A percentile compares a stretch with the other conserved stretches of the same genome.
phyloP scores from a whole-genome alignment of 2,113 vertebrate species.

The Crypturellus undulatus region DNA sequence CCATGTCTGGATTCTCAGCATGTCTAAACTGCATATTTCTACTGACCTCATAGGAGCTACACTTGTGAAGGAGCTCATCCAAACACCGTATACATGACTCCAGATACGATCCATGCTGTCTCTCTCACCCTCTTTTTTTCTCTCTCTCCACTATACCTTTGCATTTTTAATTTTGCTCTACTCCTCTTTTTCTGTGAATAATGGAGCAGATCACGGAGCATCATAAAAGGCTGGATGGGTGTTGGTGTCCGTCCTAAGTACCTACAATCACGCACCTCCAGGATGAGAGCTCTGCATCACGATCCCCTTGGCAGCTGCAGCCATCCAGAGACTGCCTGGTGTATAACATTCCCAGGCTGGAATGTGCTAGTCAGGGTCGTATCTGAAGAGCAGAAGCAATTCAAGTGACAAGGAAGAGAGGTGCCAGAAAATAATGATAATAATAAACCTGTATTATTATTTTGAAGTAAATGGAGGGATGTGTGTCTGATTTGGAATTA shows the following conservation, averaged over 20 bases:
- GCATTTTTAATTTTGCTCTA: background rate
- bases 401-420: background rate
- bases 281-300: background rate
- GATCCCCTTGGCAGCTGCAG: slow-evolving; percentile 28
- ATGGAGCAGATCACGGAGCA: background rate
- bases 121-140: background rate
- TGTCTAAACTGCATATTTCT: background rate
- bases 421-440: background rate
- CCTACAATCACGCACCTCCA: slow-evolving; percentile 23
- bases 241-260: slow-evolving; percentile 37
- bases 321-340: background rate
- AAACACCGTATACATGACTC: background rate
- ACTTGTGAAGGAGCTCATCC: background rate
- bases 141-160: background rate
- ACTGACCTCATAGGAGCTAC: background rate
- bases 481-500: background rate
- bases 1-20: background rate
- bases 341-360: background rate
- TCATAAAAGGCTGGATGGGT: background rate
- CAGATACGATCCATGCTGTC: background rate
- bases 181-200: background rate
- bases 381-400: background rate
- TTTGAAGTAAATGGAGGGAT: background rate
- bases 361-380: background rate
- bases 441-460: background rate